phyloP scores from a whole-genome alignment of 2,888 invertebrate genomes.

The Beris chalybata region DNA sequence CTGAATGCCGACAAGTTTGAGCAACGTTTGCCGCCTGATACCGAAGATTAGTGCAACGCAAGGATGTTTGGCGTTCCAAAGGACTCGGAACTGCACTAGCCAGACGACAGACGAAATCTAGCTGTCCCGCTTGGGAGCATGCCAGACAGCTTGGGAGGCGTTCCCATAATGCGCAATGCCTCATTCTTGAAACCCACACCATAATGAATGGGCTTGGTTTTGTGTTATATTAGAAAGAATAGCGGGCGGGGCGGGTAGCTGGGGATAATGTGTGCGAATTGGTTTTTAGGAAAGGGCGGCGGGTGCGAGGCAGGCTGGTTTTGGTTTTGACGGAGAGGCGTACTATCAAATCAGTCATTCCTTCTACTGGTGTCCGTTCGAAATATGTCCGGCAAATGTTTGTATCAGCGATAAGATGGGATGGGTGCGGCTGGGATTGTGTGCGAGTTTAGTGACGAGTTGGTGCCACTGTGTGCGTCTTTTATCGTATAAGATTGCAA shows the following conservation, averaged over 20 bases:
- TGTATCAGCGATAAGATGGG: neutral
- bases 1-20: too few relatives aligned
- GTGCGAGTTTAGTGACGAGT: slow-evolving; percentile 35
- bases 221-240: slow-evolving; percentile 10
- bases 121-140: slow-evolving; percentile 7
- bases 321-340: slow-evolving; percentile 46
- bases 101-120: neutral
- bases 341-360: slow-evolving; percentile 56
- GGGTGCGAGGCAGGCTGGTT: neutral
- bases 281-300: slow-evolving; percentile 17
- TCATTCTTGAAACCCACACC: slow-evolving; percentile 5
- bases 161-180: slow-evolving; percentile 20
- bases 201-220: slow-evolving; percentile 14
- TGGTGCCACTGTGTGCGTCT: slow-evolving; percentile 38
- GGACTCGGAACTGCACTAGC: too few relatives aligned
- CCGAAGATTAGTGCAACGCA: too few relatives aligned
- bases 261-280: neutral
- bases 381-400: slow-evolving; percentile 25
- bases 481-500: slow-evolving; percentile 32
- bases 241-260: slow-evolving; percentile 9
- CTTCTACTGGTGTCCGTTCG: slow-evolving; percentile 41
- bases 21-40: too few relatives aligned
- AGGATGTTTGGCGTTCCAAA: too few relatives aligned
- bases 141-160: slow-evolving; percentile 9
- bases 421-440: slow-evolving; percentile 12